A percentile compares a stretch with the other conserved stretches of the same genome.
These are phyloP conservation scores for Cyrtodaria siliqua DNA, from an alignment of 2,888 invertebrate species.

Conservation along the genomic window DNA sequence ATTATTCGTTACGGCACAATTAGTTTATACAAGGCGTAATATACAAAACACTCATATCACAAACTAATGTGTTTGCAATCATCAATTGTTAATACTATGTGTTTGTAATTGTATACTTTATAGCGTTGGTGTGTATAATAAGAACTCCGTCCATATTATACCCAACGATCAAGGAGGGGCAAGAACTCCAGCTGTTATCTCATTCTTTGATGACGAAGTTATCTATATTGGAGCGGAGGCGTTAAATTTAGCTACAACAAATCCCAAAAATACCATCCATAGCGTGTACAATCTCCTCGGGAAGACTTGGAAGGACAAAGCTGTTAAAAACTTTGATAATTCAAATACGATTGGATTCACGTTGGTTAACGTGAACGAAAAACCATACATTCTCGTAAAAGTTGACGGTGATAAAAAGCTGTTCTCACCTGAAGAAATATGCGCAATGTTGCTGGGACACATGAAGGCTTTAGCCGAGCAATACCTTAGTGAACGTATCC, in stretches of 20 bases:
- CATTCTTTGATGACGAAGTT: not conserved
- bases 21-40: too few relatives aligned
- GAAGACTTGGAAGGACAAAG: not conserved
- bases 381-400: constrained; percentile 1
- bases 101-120: too few relatives aligned
- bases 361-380: constrained; percentile 1
- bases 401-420: too few relatives aligned
- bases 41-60: too few relatives aligned
- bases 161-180: constrained; percentile 1
- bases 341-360: not conserved
- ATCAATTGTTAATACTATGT: too few relatives aligned
- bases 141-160: not conserved
- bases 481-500: not conserved
- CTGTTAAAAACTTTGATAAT: not conserved
- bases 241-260: too few relatives aligned
- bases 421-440: constrained; percentile 9
- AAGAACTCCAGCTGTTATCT: not conserved
- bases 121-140: constrained; percentile 3
- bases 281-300: not conserved
- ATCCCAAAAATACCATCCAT: constrained; percentile 1
- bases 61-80: too few relatives aligned
- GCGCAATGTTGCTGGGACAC: not conserved
- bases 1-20: too few relatives aligned
- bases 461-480: not conserved
- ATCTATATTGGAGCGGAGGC: constrained; percentile 2